These are phyloP conservation scores for Kryptolebias marmoratus DNA, from an alignment of 2,113 vertebrate genomes.

Conservation along the genomic window DNA sequence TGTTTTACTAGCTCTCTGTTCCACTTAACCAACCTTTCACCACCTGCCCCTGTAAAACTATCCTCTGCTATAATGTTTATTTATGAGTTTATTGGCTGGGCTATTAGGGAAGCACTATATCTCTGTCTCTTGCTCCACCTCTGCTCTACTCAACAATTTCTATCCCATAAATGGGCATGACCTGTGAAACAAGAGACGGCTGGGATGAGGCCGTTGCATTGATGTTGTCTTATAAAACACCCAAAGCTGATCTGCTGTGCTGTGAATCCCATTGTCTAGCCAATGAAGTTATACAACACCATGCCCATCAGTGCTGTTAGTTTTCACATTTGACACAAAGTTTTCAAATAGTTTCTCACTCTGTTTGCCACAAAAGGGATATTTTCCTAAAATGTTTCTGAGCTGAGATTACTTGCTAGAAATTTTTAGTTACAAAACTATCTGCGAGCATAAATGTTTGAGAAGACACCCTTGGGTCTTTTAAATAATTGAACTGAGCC, in stretches of 20 bases:
- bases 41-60: constrained; percentile 74
- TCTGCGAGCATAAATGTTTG: constrained; percentile 23
- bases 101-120: constrained; percentile 63
- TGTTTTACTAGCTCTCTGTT: constrained; percentile 73
- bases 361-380: background rate
- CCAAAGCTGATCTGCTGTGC: background rate
- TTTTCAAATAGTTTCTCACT: background rate
- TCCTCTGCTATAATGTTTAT: constrained; percentile 74
- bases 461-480: constrained; percentile 22
- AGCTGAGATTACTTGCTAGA: constrained; percentile 4
- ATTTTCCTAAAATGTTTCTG: constrained; percentile 4
- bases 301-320: background rate
- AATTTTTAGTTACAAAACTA: constrained; percentile 11
- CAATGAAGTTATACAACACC: background rate
- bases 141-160: constrained; percentile 35
- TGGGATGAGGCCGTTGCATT: constrained; percentile 13
- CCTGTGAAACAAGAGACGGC: constrained; percentile 24
- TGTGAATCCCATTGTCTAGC: background rate
- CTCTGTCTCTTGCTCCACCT: constrained; percentile 24
- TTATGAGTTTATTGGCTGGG: constrained; percentile 76
- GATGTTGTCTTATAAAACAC: constrained; percentile 10
- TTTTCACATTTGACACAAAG: background rate
- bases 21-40: constrained; percentile 73
- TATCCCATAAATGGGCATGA: constrained; percentile 51
- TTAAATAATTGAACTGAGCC: constrained; percentile 50